phyloP scores from a whole-genome alignment of 1,140 invertebrate genomes.

The Drosophila mojavensis region DNA sequence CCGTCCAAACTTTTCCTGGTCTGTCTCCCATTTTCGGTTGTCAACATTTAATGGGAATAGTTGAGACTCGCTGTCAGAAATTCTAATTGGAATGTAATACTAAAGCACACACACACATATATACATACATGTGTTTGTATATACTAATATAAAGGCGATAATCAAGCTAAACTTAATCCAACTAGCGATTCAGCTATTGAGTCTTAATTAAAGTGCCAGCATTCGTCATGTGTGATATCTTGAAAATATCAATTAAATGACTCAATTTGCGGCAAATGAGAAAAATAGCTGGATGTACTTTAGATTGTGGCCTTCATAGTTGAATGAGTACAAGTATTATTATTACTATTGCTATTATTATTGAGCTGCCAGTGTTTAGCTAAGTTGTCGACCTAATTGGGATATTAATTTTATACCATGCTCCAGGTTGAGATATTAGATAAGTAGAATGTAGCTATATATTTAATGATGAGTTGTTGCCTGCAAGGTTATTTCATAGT shows the following conservation, averaged over 20 bases:
- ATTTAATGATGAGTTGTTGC: slow-evolving; percentile 15
- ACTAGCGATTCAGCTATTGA: slow-evolving; percentile 26
- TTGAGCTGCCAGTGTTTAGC: not conserved
- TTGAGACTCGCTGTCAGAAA: slow-evolving; percentile 54
- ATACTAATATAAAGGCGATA: not conserved
- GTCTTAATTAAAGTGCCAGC: slow-evolving; percentile 26
- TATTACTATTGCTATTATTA: not conserved
- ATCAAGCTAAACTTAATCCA: slow-evolving; percentile 11
- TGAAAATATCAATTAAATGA: slow-evolving; percentile 26
- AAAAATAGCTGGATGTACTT: not conserved
- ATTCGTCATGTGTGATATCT: slow-evolving; percentile 3
- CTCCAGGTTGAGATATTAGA: not conserved
- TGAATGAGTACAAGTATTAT: not conserved
- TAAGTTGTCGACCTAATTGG: slow-evolving; percentile 10
- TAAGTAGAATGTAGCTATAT: not conserved
- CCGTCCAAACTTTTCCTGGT: slow-evolving; percentile 8
- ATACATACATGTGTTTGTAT: not conserved
- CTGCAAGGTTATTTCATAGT: slow-evolving; percentile 12
- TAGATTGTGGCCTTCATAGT: not conserved
- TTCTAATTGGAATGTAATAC: slow-evolving; percentile 50
- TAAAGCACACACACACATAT: slow-evolving; percentile 1
- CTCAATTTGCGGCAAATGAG: slow-evolving; percentile 1
- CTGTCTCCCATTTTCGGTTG: slow-evolving; percentile 10
- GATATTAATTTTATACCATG: slow-evolving; percentile 13
- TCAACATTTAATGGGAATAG: slow-evolving; percentile 52